Conservation (phyloP, 2,113 vertebrate genomes). For the Ceyx cyanopectus region DNA sequence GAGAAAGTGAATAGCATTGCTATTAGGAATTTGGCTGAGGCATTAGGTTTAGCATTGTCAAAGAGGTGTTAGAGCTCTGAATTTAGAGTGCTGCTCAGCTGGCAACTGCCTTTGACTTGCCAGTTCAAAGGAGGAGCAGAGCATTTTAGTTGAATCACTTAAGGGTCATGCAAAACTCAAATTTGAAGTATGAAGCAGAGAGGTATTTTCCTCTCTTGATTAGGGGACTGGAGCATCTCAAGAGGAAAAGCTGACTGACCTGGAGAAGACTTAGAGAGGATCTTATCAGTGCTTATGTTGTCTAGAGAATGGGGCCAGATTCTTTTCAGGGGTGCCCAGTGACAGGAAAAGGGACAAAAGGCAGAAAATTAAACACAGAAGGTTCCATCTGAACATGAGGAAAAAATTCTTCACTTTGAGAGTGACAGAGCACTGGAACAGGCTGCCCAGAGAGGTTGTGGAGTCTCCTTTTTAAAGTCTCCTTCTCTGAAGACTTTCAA, state of each 20-base stretch:
- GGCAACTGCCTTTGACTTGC: conserved; percentile 1
- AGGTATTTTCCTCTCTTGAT: neutral
- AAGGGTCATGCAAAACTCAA: neutral
- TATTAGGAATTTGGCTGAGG: neutral
- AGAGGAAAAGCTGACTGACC: neutral
- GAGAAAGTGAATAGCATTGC: neutral
- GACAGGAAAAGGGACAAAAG: neutral
- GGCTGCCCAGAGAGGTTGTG: neutral
- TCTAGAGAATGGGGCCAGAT: neutral
- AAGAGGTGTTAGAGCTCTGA: conserved; percentile 9
- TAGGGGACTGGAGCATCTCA: neutral
- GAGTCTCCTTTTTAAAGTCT: neutral
- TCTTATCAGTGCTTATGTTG: neutral
- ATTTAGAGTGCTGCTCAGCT: neutral
- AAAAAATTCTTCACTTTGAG: neutral
- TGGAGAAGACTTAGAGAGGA: neutral
- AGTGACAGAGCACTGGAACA: neutral
- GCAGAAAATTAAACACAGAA: neutral
- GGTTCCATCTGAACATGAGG: neutral
- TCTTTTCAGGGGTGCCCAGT: neutral
- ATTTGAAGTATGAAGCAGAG: neutral
- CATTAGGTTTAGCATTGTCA: neutral
- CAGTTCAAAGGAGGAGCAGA: neutral
- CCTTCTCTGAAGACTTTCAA: neutral
- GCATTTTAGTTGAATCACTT: neutral